Base-by-base conservation (phyloP, 2,113 vertebrate genomes). In the Elanus axillaris region DNA sequence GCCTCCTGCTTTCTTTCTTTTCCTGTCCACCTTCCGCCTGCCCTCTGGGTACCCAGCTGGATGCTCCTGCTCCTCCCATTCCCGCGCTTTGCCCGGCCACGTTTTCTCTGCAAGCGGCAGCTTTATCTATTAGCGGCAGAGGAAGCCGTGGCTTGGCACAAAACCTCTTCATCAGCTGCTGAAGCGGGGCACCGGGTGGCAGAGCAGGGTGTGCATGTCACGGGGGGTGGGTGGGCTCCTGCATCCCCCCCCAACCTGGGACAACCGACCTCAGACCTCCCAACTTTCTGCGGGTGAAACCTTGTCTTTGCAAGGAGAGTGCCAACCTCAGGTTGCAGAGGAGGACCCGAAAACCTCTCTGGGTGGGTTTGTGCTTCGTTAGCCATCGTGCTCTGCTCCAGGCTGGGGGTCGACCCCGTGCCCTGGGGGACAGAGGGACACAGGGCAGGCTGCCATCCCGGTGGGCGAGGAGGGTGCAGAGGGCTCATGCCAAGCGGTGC, bases 341-440 rank as follows among this genome's bases (percentile, higher is more conserved):
- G 62, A 62, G 36, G 48, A 88, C 40, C 32, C 6, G 4, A 56
- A 63, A 88, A 42, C 50, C 19, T 36, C 91, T 55, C 58, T n/a
- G 48, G 2, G 29, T 36, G 50, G n/a, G 18, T 45, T 26, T 74
- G 77, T 71, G 48, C 38, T 91, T 87, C 0, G 0, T 52, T 62
- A 85, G 69, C 34, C 45, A 56, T 4, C 56, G 55, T 36, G 73
- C 55, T 76, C 42, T 77, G 62, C 83, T 60, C 32, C 48, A 68
- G 36, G 13, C 29, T 15, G 22, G 50, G 17, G 38, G 10, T 5
- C 3, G 9, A 59, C 26, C 47, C 27, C 26, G 7, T 0, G 0
- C 7, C 50, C 25, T 6, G 19, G 29, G 29, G n/a, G 5, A 53
- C 3, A 6, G 73, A 60, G 52, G 11, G n/a, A 34, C 66, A 36